phyloP scores from a whole-genome alignment of 2,888 invertebrate genomes.

The Callinectes sapidus region DNA sequence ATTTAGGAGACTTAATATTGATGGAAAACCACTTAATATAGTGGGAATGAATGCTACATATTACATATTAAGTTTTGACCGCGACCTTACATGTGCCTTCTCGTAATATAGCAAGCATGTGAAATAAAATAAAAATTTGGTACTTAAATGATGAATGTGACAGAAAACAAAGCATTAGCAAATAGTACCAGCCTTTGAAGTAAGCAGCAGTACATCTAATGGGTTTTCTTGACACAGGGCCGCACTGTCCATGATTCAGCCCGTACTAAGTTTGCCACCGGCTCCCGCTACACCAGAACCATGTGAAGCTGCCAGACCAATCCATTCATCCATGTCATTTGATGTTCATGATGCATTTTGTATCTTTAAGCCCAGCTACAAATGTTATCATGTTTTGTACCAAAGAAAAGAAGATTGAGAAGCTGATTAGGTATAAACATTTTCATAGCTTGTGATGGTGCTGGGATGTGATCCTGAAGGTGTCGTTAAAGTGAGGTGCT shows the following conservation, averaged over 20 bases:
- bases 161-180: too few species aligned
- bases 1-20: too few species aligned
- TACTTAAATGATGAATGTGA: too few species aligned
- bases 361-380: background rate
- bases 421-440: background rate
- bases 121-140: too few species aligned
- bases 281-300: conserved; percentile 63
- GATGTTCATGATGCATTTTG: conserved; percentile 9
- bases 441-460: background rate
- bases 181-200: background rate
- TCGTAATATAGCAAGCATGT: too few species aligned
- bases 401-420: background rate
- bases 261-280: conserved; percentile 51
- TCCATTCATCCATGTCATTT: background rate
- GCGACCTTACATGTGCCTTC: too few species aligned
- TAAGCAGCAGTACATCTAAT: background rate
- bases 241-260: conserved; percentile 63
- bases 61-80: too few species aligned
- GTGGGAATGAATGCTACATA: too few species aligned
- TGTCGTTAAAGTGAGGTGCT: background rate
- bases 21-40: background rate
- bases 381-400: background rate
- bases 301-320: conserved; percentile 49
- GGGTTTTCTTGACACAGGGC: conserved; percentile 42
- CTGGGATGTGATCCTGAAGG: background rate